These are phyloP conservation scores for Parapsyche elsis DNA, from an alignment of 1,140 invertebrate species.

Conservation along the genomic window DNA sequence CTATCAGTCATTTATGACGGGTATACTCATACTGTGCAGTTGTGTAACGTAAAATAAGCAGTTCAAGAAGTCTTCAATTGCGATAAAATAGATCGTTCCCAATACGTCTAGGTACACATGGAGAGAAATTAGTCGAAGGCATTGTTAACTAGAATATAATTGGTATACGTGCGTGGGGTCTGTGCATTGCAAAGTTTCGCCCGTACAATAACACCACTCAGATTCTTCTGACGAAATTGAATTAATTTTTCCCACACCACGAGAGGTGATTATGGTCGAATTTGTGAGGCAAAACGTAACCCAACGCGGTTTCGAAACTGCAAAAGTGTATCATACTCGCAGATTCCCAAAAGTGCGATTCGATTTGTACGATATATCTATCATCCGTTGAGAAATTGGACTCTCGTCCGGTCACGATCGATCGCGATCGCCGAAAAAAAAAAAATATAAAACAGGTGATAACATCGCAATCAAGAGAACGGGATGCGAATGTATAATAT, in stretches of 20 bases:
- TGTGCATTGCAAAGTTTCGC: neutral
- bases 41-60: too few species aligned
- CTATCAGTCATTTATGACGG: too few species aligned
- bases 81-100: too few species aligned
- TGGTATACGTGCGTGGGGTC: neutral
- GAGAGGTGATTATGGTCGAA: neutral
- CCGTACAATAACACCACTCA: too few species aligned
- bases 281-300: neutral
- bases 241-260: conserved; percentile 37
- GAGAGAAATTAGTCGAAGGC: neutral
- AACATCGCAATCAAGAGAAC: conserved; percentile 5
- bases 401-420: conserved; percentile 12
- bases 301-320: conserved; percentile 13
- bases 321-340: neutral
- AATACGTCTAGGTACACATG: too few species aligned
- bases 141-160: conserved; percentile 21
- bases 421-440: neutral
- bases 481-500: neutral
- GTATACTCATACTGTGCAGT: too few species aligned
- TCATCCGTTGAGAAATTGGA: neutral
- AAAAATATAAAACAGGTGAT: neutral
- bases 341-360: neutral
- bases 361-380: neutral
- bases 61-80: too few species aligned
- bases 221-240: conserved; percentile 31